Percentiles rank a stretch among this genome's conserved stretches.
Conservation (phyloP, 2,888 invertebrate genomes). For the Orthosia gothica region DNA sequence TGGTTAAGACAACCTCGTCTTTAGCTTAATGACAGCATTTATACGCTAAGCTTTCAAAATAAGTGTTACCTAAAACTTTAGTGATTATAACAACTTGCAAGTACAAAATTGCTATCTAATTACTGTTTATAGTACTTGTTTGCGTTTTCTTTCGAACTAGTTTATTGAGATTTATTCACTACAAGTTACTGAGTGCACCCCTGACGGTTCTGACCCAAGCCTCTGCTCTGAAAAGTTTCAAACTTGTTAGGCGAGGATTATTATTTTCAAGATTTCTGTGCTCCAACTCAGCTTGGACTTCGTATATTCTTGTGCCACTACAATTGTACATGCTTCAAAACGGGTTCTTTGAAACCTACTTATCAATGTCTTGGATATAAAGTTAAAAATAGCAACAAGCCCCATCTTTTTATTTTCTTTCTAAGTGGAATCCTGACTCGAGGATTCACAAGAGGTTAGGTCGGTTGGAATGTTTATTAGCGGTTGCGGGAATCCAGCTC, state of each 20-base stretch:
- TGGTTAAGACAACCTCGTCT: background rate
- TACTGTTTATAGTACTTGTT: slow-evolving; percentile 22
- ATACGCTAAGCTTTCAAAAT: background rate
- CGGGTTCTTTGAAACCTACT: slow-evolving; percentile 58
- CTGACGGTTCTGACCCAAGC: slow-evolving; percentile 40
- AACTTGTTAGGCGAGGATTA: slow-evolving; percentile 64
- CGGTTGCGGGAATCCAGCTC: slow-evolving; percentile 36
- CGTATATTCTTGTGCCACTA: slow-evolving; percentile 50
- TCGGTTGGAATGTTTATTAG: slow-evolving; percentile 63
- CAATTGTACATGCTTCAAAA: slow-evolving; percentile 50
- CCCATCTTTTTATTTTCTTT: slow-evolving; percentile 56
- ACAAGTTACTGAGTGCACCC: slow-evolving; percentile 34
- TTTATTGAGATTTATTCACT: slow-evolving; percentile 48
- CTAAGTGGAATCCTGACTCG: slow-evolving; percentile 52
- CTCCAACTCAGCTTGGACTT: slow-evolving; percentile 30
- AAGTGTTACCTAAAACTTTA: background rate
- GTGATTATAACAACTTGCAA: background rate
- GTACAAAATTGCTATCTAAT: slow-evolving; percentile 17
- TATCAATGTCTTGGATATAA: slow-evolving; percentile 59
- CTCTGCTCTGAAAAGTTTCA: slow-evolving; percentile 55
- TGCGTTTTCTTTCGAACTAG: slow-evolving; percentile 24
- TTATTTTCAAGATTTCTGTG: slow-evolving; percentile 54
- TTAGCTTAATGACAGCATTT: background rate
- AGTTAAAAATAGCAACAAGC: slow-evolving; percentile 58
- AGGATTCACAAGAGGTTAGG: slow-evolving; percentile 52